Evolutionary conservation across 1,140 invertebrate species (phyloP), one percentile per base, ranked within the genome.

Genomic region (Aphidius gifuensis): DNA sequence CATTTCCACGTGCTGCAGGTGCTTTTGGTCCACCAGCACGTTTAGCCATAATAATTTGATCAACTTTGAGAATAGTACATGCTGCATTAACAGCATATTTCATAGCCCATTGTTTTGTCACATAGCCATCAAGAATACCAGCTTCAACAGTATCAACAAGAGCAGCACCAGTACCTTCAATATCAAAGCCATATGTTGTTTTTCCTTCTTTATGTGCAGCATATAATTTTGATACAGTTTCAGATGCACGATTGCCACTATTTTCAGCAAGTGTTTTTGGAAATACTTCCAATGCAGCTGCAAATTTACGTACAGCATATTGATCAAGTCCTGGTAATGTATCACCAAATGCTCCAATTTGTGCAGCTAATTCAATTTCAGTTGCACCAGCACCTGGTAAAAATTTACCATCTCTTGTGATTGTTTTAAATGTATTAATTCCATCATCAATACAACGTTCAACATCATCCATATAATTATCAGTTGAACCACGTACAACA

Each of bases 41-140:
- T 81, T 98, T 99, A 2, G 97, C 94, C 94, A 98, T 98, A 62
- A 99, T 98, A 64, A 99, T 98, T 82, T 98, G 91, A 83, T 99
- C 96, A n/a, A 99, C 93, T 79, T 92, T 90, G 5, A 99, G 84
- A 70, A 99, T 92, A 1, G 97, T 98, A 58, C 89, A 88, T 2
- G 96, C 95, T 9, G 94, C 94, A 67, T 91, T 87, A 0, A 94
- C 91, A 1, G 97, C 95, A 83, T 98, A 98, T 74, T 98, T 97
- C 23, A 99, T 78, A 5, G 88, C 96, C 94, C 96, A 98, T 66
- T 87, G 84, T 80, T 99, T 99, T 2, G 89, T 87, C 40, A 92
- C 72, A 75, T 89, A 98, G 2, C 96, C 82, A 85, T 98, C 96
- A 51, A 90, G 82, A 62, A 98, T 89, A 64, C 86, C 87, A 9